phyloP scores from a whole-genome alignment of 2,888 invertebrate genomes.

The Acrobasis repandana region DNA sequence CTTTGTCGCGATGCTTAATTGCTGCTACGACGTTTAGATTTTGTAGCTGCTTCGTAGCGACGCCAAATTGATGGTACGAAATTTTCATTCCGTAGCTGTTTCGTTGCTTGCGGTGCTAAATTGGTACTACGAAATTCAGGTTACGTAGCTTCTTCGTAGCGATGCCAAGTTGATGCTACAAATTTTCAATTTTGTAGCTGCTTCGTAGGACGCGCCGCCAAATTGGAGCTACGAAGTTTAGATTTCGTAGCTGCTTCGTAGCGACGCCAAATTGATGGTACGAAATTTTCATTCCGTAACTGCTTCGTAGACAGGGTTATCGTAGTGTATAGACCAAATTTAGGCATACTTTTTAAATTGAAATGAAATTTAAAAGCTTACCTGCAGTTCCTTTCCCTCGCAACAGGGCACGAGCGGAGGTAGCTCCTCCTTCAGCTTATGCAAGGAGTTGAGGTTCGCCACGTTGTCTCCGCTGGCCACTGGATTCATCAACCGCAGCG shows the following conservation, averaged over 20 bases:
- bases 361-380: constrained; percentile 28
- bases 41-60: too few relatives aligned
- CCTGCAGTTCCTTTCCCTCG: constrained; percentile 72
- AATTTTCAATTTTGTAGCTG: background rate
- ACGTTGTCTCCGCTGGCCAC: constrained; percentile 77
- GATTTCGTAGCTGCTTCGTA: too few relatives aligned
- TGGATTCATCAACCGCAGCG: constrained; percentile 66
- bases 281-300: too few relatives aligned
- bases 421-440: constrained; percentile 65
- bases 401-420: constrained; percentile 72
- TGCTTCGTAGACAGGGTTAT: too few relatives aligned
- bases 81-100: too few relatives aligned
- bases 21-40: background rate
- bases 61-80: too few relatives aligned
- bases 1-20: background rate
- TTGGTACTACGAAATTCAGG: background rate
- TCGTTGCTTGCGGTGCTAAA: background rate
- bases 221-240: background rate
- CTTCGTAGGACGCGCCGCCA: background rate
- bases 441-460: constrained; percentile 58
- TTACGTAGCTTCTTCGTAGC: too few relatives aligned
- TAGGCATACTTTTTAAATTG: too few relatives aligned
- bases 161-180: background rate
- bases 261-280: too few relatives aligned
- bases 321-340: too few relatives aligned